A percentile compares a stretch with the other conserved stretches of the same genome.
Evolutionary conservation across 2,113 vertebrate genomes (phyloP).

Genomic region (Brevimyrus niger): DNA sequence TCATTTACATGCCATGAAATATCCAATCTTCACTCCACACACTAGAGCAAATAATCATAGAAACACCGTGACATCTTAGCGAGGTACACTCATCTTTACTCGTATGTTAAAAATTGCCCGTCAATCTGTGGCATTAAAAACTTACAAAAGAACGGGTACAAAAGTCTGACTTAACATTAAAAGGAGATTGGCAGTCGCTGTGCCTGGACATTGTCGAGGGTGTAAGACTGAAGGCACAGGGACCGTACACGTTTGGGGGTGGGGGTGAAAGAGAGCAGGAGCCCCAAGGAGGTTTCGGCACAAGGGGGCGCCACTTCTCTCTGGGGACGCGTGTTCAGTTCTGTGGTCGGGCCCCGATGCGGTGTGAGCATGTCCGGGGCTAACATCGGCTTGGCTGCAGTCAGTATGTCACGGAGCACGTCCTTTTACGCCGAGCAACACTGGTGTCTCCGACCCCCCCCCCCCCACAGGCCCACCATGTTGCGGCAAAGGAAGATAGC

Average conservation of each 20-base stretch:
- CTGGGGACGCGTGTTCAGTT: background rate
- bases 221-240: slow-evolving; percentile 31
- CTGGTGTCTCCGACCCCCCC: background rate
- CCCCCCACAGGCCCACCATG: background rate
- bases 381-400: background rate
- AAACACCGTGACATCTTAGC: slow-evolving; percentile 8
- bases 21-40: slow-evolving; percentile 22
- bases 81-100: slow-evolving; percentile 14
- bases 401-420: background rate
- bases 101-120: background rate
- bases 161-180: slow-evolving; percentile 28
- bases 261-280: background rate
- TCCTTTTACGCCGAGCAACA: background rate
- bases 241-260: background rate
- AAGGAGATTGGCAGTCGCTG: slow-evolving; percentile 17
- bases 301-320: background rate
- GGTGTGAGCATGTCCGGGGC: background rate
- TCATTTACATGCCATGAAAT: slow-evolving; percentile 31
- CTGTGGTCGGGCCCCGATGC: background rate
- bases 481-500: background rate
- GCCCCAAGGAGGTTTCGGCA: background rate
- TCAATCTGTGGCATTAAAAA: slow-evolving; percentile 19
- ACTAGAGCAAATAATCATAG: slow-evolving; percentile 9
- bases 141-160: slow-evolving; percentile 19
- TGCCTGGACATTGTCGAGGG: slow-evolving; percentile 22